Percentiles rank a stretch among this genome's conserved stretches.
phyloP scores from a whole-genome alignment of 2,113 vertebrate genomes.

The Tychaedon coryphoeus region DNA sequence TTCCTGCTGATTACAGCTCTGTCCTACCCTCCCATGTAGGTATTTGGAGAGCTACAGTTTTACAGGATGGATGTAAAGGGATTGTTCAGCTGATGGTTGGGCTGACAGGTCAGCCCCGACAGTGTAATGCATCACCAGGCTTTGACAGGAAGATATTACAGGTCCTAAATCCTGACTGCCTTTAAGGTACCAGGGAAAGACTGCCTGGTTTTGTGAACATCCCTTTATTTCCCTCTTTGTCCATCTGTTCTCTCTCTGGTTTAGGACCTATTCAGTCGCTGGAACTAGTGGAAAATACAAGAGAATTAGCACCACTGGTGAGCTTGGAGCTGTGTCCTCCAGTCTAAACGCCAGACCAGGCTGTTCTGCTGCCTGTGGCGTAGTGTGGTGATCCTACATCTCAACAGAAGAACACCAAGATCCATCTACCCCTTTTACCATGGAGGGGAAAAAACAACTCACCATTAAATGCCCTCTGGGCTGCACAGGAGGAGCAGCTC shows the following conservation, averaged over 20 bases:
- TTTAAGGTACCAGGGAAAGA: neutral
- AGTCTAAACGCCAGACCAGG: neutral
- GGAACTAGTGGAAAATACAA: neutral
- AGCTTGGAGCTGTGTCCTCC: neutral
- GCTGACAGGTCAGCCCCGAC: neutral
- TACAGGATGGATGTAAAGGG: neutral
- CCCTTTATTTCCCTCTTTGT: neutral
- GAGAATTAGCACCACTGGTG: neutral
- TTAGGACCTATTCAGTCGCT: neutral
- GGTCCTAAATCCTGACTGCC: neutral
- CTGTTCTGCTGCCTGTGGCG: neutral
- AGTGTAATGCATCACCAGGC: rapidly evolving
- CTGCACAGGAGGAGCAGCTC: neutral
- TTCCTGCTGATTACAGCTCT: neutral
- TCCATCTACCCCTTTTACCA: neutral
- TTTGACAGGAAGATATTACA: neutral
- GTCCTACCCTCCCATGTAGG: neutral
- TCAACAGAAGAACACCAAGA: neutral
- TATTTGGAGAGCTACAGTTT: neutral
- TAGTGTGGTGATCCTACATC: rapidly evolving
- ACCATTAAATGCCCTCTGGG: neutral
- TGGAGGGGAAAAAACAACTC: rapidly evolving
- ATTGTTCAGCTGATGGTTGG: neutral
- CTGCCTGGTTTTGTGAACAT: neutral
- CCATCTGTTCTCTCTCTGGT: neutral